Evolutionary conservation across 2,888 invertebrate species (phyloP).

Genomic region (Cantharis lateralis): DNA sequence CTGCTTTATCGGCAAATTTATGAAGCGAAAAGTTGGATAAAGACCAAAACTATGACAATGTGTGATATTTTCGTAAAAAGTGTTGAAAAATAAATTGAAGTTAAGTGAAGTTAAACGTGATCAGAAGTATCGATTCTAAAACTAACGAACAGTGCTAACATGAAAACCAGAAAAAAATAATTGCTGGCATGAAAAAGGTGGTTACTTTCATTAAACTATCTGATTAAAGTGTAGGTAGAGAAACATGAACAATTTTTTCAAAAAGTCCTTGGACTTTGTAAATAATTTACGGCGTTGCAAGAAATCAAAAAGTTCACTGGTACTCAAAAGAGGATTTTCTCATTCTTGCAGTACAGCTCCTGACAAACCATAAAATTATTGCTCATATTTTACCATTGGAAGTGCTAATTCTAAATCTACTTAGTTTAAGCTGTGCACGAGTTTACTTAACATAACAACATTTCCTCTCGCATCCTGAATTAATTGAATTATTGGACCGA

Average conservation of each 20-base stretch:
- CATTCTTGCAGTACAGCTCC: too few species aligned
- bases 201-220: background rate
- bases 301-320: background rate
- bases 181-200: background rate
- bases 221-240: background rate
- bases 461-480: slow-evolving; percentile 53
- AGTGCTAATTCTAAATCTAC: slow-evolving; percentile 51
- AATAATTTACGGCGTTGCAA: background rate
- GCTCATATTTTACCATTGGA: slow-evolving; percentile 14
- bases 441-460: slow-evolving; percentile 56
- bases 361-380: background rate
- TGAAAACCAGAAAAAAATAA: background rate
- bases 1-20: background rate
- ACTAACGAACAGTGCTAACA: background rate
- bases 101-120: background rate
- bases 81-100: background rate
- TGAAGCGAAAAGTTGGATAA: background rate
- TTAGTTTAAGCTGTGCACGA: slow-evolving; percentile 49
- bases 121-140: background rate
- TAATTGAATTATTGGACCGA: slow-evolving; percentile 60
- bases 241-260: background rate
- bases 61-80: background rate
- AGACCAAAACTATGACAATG: background rate
- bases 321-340: background rate
- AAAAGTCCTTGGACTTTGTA: background rate